Conservation (phyloP, 1,140 invertebrate genomes). For the Trialeurodes vaporariorum region DNA sequence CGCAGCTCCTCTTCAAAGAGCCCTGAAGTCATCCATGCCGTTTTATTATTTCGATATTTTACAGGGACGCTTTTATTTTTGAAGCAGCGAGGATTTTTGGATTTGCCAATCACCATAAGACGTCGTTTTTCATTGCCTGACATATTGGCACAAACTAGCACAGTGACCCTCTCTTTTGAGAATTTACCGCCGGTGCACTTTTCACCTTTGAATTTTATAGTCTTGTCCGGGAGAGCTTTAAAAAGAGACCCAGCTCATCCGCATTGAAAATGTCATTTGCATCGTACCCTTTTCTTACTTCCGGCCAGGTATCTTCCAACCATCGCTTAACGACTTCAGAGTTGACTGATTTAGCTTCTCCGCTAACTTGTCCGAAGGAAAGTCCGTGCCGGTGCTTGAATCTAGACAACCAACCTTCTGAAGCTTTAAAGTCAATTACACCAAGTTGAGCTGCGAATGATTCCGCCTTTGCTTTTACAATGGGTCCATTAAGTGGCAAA, state of each 20-base stretch:
- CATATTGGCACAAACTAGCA: slow-evolving; percentile 28
- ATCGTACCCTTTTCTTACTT: slow-evolving; percentile 26
- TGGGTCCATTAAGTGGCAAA: slow-evolving; percentile 20
- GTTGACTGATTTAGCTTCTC: slow-evolving; percentile 28
- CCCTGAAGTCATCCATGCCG: slow-evolving; percentile 13
- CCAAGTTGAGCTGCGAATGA: slow-evolving; percentile 25
- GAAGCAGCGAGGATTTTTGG: slow-evolving; percentile 10
- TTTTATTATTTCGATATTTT: slow-evolving; percentile 6
- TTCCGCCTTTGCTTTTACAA: slow-evolving; percentile 22
- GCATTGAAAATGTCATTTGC: slow-evolving; percentile 33
- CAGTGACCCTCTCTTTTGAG: slow-evolving; percentile 33
- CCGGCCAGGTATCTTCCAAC: slow-evolving; percentile 13
- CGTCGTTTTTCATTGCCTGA: slow-evolving; percentile 41
- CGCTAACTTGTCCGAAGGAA: slow-evolving; percentile 26
- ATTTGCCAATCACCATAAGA: slow-evolving; percentile 11
- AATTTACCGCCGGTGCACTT: slow-evolving; percentile 32
- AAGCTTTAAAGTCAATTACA: slow-evolving; percentile 28
- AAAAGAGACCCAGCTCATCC: no score
- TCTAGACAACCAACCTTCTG: slow-evolving; percentile 33
- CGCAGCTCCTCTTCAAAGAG: not conserved
- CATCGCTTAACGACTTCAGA: slow-evolving; percentile 19
- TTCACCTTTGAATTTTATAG: slow-evolving; percentile 30
- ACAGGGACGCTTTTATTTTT: slow-evolving; percentile 11
- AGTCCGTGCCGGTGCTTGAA: no score
- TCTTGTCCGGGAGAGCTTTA: slow-evolving; percentile 29